Percentiles rank a stretch among this genome's conserved stretches.
Conservation (phyloP, 2,888 invertebrate genomes). For the Hydropsyche betteni region DNA sequence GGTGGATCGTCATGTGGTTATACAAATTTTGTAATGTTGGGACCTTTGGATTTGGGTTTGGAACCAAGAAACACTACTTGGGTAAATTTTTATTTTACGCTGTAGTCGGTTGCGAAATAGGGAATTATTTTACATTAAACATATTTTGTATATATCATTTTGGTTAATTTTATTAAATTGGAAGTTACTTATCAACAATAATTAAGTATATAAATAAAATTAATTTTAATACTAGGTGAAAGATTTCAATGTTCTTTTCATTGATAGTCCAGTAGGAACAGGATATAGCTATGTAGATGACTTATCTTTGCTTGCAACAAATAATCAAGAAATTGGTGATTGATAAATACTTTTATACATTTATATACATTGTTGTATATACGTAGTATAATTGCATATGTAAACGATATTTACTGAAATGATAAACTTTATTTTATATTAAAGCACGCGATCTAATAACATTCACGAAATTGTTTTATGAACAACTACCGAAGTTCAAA, state of each 20-base stretch:
- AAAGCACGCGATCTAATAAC: constrained; percentile 78
- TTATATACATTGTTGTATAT: neutral
- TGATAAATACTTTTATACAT: constrained; percentile 25
- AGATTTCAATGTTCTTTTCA: constrained; percentile 83
- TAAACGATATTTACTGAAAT: neutral
- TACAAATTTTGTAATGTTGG: constrained; percentile 88
- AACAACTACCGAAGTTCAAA: constrained; percentile 74
- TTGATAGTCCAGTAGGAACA: constrained; percentile 91
- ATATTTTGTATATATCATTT: too few species aligned
- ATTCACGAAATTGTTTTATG: constrained; percentile 76
- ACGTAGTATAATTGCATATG: neutral
- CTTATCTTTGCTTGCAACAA: constrained; percentile 56
- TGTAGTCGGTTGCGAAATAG: neutral
- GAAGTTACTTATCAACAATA: too few species aligned
- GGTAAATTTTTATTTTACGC: constrained; percentile 62
- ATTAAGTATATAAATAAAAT: neutral
- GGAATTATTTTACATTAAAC: too few species aligned
- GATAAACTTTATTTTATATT: constrained; percentile 54
- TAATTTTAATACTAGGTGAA: constrained; percentile 66
- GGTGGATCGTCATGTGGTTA: constrained; percentile 79
- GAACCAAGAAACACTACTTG: constrained; percentile 74
- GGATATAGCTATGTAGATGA: constrained; percentile 84
- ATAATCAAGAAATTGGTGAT: constrained; percentile 63
- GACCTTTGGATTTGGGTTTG: constrained; percentile 74
- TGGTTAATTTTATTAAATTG: too few species aligned